phyloP scores from a whole-genome alignment of 2,888 invertebrate species.

The Drosophila anceps region DNA sequence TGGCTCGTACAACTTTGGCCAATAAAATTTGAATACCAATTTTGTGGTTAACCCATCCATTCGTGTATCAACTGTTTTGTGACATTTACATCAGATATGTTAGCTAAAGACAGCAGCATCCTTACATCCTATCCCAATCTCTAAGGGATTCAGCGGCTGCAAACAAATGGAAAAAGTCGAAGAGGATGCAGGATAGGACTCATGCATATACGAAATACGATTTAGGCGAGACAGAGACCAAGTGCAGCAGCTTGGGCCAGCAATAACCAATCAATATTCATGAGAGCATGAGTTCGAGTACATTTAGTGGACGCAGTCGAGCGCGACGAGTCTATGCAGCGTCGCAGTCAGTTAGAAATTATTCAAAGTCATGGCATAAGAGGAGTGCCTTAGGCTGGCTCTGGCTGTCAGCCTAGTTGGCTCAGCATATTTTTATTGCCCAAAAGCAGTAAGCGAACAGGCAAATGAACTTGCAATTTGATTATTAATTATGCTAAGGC shows the following conservation, averaged over 20 bases:
- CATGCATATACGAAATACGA: conserved; percentile 18
- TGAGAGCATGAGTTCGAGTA: conserved; percentile 55
- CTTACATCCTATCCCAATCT: neutral
- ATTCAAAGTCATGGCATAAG: conserved; percentile 72
- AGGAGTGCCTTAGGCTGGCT: conserved; percentile 53
- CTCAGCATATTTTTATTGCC: conserved; percentile 50
- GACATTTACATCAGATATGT: neutral
- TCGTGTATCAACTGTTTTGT: too few species aligned
- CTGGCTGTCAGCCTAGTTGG: conserved; percentile 39
- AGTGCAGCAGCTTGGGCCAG: conserved; percentile 27
- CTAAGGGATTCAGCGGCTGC: neutral
- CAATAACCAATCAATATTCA: conserved; percentile 77
- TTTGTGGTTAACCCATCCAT: neutral
- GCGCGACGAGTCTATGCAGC: conserved; percentile 61
- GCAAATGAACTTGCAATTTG: conserved; percentile 77
- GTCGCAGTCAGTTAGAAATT: conserved; percentile 68
- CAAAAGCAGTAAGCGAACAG: conserved; percentile 37
- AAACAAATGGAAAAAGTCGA: neutral
- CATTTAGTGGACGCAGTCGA: conserved; percentile 35
- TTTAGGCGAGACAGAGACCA: conserved; percentile 36
- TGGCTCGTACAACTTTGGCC: neutral
- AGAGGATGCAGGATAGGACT: conserved; percentile 14
- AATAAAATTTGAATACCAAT: neutral
- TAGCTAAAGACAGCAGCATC: neutral
- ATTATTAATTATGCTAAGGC: conserved; percentile 73